These are phyloP conservation scores for Cladopsammia gracilis DNA, from an alignment of 64 coral and sea anemone species.

Conservation along the genomic window DNA sequence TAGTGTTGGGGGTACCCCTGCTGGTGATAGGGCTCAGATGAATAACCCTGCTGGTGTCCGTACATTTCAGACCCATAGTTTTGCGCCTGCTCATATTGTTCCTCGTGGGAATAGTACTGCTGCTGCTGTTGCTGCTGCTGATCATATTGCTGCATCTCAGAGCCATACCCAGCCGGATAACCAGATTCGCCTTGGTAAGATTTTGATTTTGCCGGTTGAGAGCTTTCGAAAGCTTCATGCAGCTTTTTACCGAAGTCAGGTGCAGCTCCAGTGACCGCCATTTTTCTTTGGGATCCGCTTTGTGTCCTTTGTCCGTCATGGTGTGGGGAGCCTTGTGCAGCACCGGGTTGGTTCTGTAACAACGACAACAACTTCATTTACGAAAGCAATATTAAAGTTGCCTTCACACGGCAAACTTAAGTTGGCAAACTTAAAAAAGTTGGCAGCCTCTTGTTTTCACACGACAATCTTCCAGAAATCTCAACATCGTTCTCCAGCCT, in stretches of 20 bases:
- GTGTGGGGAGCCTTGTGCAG: neutral
- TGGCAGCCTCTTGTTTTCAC: too few species aligned
- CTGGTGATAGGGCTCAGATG: slow-evolving; percentile 46
- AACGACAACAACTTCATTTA: too few species aligned
- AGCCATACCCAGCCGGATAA: neutral
- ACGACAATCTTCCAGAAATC: too few species aligned
- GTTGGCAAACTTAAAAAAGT: too few species aligned
- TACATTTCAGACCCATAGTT: slow-evolving; percentile 66
- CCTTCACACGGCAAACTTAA: too few species aligned
- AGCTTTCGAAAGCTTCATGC: slow-evolving; percentile 33
- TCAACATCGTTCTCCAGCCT: too few species aligned
- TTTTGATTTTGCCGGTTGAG: neutral
- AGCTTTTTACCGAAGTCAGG: slow-evolving; percentile 43
- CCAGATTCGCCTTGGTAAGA: neutral
- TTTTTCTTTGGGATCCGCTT: slow-evolving; percentile 15
- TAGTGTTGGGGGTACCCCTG: slow-evolving; percentile 48
- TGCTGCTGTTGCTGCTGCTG: slow-evolving; percentile 15
- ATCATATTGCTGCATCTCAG: neutral
- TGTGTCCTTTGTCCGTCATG: neutral
- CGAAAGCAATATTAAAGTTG: too few species aligned
- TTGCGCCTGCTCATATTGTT: slow-evolving; percentile 56
- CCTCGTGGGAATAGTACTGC: slow-evolving; percentile 53
- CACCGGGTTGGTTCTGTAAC: neutral
- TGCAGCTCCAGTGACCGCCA: slow-evolving; percentile 27
- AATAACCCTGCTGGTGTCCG: slow-evolving; percentile 84